Evolutionary conservation across 1,140 invertebrate species (phyloP).

Genomic region (Ridgeia piscesae): DNA sequence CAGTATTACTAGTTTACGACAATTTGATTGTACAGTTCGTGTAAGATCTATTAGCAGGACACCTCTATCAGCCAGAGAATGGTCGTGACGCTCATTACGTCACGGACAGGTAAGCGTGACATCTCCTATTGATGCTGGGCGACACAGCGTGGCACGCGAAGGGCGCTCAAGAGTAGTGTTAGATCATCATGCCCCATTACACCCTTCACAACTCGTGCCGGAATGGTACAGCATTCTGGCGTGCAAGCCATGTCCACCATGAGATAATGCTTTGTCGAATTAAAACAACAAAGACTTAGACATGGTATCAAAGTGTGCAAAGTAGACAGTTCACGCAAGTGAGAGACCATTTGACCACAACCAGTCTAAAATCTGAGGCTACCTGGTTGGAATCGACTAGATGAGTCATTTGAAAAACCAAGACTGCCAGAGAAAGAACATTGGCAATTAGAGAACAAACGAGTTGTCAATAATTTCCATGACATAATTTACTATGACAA

Average conservation of each 20-base stretch:
- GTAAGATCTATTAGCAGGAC: not conserved
- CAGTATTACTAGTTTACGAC: not conserved
- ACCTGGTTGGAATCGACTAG: no score
- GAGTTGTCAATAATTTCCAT: not conserved
- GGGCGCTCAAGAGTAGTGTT: not conserved
- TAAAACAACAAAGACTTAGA: not conserved
- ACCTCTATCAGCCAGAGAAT: not conserved
- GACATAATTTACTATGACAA: not conserved
- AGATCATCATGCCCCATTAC: not conserved
- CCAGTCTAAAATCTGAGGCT: no score
- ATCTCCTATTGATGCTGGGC: not conserved
- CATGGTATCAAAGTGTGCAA: not conserved
- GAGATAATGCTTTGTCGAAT: not conserved
- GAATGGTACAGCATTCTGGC: not conserved
- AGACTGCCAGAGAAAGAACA: no score
- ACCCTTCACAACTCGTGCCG: not conserved
- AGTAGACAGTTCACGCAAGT: not conserved
- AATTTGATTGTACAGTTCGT: not conserved
- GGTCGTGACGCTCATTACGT: not conserved
- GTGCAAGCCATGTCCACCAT: not conserved
- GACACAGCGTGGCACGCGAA: not conserved
- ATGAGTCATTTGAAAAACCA: no score
- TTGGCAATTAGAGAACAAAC: no score
- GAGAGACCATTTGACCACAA: no score
- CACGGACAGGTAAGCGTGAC: not conserved